Percentiles rank a stretch among this genome's conserved stretches.
Conservation (phyloP, 2,113 vertebrate genomes). For the Malurus cyaneus region DNA sequence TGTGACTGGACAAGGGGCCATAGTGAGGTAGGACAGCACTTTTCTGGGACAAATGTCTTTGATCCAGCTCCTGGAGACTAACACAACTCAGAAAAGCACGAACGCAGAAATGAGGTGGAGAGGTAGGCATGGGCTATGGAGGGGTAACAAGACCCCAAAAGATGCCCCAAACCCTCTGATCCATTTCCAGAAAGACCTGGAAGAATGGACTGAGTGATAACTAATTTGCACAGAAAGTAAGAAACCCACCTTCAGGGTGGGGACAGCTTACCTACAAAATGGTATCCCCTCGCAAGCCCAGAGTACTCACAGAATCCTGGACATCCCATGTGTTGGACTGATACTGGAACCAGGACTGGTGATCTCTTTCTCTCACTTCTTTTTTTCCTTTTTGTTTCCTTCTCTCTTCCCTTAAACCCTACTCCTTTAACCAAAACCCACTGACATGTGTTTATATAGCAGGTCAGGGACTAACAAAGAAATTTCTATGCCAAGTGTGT, state of each 20-base stretch:
- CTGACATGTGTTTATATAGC: not conserved
- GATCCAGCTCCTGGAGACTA: not conserved
- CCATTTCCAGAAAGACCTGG: not conserved
- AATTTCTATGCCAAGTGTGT: not conserved
- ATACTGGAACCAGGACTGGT: not conserved
- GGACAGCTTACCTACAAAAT: not conserved
- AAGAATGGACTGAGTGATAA: not conserved
- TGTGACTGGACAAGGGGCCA: not conserved
- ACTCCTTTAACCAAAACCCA: not conserved
- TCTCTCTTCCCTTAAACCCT: not conserved
- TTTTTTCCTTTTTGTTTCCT: not conserved
- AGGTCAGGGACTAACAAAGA: not conserved
- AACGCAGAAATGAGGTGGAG: not conserved
- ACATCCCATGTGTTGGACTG: not conserved
- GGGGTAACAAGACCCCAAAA: not conserved
- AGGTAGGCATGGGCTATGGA: fast-evolving
- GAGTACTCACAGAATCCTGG: not conserved
- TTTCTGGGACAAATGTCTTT: not conserved
- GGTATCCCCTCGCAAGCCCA: fast-evolving
- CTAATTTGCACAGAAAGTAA: not conserved
- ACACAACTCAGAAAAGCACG: not conserved
- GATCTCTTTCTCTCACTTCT: not conserved
- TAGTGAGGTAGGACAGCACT: fast-evolving
- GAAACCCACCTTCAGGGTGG: not conserved
- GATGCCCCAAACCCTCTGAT: fast-evolving